Evolutionary conservation across 37 sponge, comb jelly and placozoan genomes (phyloP).

Genomic region (Petrosia ficiformis): DNA sequence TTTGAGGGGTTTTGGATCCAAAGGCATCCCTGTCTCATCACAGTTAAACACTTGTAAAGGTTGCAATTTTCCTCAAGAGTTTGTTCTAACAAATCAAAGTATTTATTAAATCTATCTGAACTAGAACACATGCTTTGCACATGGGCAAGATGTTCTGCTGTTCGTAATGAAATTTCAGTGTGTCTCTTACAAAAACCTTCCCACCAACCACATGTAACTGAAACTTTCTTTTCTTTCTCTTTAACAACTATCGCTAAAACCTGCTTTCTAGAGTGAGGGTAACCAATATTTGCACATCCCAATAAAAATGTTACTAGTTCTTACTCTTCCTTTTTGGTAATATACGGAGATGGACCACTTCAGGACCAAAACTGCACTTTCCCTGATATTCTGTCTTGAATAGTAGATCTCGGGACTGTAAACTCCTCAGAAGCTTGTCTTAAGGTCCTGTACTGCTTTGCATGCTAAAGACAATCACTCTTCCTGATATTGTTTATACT

Average conservation of each 20-base stretch:
- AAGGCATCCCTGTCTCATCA: constrained; percentile 9
- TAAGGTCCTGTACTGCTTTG: too few species aligned
- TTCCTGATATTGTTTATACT: too few species aligned
- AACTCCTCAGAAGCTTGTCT: not conserved
- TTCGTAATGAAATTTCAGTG: not conserved
- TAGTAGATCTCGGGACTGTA: not conserved
- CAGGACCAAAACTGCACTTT: not conserved
- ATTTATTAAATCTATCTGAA: not conserved
- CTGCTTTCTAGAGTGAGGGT: constrained; percentile 1
- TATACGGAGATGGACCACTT: not conserved
- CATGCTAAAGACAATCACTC: too few species aligned
- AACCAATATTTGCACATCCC: constrained; percentile 4
- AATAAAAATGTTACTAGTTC: not conserved
- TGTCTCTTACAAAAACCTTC: not conserved
- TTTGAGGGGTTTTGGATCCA: not conserved
- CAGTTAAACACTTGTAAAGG: not conserved
- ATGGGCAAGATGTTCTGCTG: not conserved
- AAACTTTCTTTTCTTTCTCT: not conserved
- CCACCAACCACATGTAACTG: constrained; percentile 7
- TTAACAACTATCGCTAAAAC: not conserved
- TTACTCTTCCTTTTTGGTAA: not conserved
- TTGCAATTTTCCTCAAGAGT: not conserved
- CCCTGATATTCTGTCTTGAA: not conserved
- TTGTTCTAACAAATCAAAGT: constrained; percentile 1
- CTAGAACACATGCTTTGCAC: not conserved